These are phyloP conservation scores for Geothlypis trichas DNA, from an alignment of 2,113 vertebrate species.

Conservation along the genomic window DNA sequence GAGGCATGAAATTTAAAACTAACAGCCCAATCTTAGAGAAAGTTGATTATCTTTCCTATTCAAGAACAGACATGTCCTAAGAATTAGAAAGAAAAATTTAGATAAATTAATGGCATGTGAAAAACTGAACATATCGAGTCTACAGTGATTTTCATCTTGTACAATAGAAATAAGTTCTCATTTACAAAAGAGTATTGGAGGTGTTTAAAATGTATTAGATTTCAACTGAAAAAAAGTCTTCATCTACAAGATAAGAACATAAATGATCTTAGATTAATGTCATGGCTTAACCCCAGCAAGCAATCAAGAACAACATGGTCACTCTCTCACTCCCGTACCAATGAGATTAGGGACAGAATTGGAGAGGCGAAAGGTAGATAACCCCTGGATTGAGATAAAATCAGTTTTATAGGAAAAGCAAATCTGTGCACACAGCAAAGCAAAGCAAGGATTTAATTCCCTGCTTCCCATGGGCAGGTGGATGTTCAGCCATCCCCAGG, in stretches of 20 bases:
- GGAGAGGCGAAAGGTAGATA: neutral
- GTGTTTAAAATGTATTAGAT: neutral
- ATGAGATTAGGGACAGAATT: neutral
- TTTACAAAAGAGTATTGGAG: neutral
- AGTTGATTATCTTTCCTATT: neutral
- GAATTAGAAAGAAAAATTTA: neutral
- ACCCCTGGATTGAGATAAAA: neutral
- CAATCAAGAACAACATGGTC: neutral
- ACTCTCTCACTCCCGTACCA: neutral
- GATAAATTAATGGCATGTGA: neutral
- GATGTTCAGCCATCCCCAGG: neutral
- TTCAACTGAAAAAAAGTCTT: neutral
- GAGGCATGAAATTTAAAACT: neutral
- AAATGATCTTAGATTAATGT: neutral
- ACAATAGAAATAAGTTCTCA: neutral
- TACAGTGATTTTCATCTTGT: neutral
- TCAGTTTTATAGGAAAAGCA: neutral
- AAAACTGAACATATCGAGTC: neutral
- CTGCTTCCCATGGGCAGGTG: rapidly evolving
- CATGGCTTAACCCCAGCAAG: neutral
- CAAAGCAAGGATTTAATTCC: neutral
- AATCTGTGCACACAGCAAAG: neutral
- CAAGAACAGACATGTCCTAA: neutral
- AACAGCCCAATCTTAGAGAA: neutral
- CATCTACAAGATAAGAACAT: neutral